Base-by-base conservation (phyloP, 2,797 vertebrate species). In the Oreochromis mossambicus region DNA sequence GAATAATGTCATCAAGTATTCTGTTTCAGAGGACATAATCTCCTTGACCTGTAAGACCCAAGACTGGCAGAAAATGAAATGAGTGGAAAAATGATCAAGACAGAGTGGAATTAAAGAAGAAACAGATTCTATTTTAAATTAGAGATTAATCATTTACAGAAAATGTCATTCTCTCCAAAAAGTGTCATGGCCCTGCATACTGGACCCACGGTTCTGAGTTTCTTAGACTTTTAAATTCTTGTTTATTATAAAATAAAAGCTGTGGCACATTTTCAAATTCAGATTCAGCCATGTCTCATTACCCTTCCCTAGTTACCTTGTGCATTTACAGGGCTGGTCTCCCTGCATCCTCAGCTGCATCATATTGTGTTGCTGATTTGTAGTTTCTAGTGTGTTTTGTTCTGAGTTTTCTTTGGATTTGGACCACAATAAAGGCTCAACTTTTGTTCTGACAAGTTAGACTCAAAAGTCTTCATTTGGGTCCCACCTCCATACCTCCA, bases 1-100 rank as follows among this genome's bases (percentile, higher is more conserved):
- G 43, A 86, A 38, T 82, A 55, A 79, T 78, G 36, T 70, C 85
- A 81, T 90, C 56, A 80, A 26, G 14, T 73, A 75, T 83, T 76
- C 24, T 24, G 26, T 51, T 6, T 63, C 38, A 50, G 46, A 14
- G 79, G 61, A 77, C 11, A 17, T 32, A 5, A 52, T 83, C 43
- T 83, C 88, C 82, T 88, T 90, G 82, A 89, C 78, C 86, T 61
- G 19, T 34, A 5, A 56, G 48, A 89, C 54, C 50, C 3, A 11
- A 75, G 68, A 86, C 13, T 21, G 8, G 8, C 38, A 5, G 41
- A 63, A 78, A 73, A 13, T 48, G 52, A 89, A 55, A 55, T 38
- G 43, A n/a, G 52, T 21, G 8, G 48, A 41, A 10, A 21, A 78
- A 82, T 63, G 24, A 82, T 21, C 32, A 8, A 80, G 17, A 77